Evolutionary conservation across 2,113 vertebrate species (phyloP).

Genomic region (Phoenicopterus ruber): DNA sequence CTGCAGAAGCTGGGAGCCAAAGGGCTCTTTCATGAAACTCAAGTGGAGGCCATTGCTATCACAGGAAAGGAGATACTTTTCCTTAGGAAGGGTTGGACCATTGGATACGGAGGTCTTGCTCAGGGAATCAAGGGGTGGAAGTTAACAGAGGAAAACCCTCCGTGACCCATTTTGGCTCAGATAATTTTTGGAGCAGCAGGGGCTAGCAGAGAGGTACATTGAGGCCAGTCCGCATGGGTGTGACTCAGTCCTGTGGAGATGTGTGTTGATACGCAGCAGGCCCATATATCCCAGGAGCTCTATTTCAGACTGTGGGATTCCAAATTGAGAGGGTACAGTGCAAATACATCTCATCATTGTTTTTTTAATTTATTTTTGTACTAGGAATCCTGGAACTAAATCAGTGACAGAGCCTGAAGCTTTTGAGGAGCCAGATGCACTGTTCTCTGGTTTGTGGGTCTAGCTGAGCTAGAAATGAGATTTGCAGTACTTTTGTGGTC

Average conservation of each 20-base stretch:
- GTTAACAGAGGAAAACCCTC: neutral
- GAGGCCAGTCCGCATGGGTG: neutral
- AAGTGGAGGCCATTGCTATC: neutral
- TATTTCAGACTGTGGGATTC: neutral
- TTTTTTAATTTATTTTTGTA: neutral
- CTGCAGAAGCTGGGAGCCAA: neutral
- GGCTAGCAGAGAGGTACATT: neutral
- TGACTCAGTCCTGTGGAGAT: neutral
- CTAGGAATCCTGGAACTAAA: neutral
- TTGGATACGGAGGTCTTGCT: neutral
- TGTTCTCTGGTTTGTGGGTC: neutral
- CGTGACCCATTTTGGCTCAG: neutral
- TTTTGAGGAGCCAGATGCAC: neutral
- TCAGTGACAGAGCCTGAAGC: neutral
- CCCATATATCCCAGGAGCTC: neutral
- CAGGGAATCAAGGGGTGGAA: neutral
- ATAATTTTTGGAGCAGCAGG: neutral
- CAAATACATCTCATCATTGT: neutral
- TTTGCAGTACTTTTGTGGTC: neutral
- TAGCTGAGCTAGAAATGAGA: neutral
- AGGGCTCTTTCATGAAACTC: neutral
- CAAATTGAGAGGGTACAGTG: neutral
- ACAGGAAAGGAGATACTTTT: neutral
- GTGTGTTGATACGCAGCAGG: neutral
- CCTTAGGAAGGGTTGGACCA: neutral